Percentiles rank a stretch among this genome's conserved stretches.
These are phyloP conservation scores for Probaryconus sp. DNA, from an alignment of 1,140 invertebrate species.

Conservation along the genomic window DNA sequence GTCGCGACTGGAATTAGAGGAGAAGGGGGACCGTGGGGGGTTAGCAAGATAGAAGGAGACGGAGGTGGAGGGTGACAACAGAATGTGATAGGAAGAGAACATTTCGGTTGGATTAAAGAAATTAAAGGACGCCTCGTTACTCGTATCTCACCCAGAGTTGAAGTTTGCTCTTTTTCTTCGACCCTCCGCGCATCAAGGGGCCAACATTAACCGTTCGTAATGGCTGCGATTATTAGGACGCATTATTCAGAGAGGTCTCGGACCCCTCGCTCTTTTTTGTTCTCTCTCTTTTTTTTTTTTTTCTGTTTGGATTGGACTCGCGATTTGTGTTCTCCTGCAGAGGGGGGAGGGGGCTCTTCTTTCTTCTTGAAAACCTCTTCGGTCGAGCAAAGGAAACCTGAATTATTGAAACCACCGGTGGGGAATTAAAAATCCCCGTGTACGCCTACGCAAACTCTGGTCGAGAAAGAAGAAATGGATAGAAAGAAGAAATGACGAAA, in stretches of 20 bases:
- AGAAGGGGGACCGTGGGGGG: too few species aligned
- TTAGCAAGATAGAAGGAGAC: too few species aligned
- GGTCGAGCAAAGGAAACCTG: constrained; percentile 63
- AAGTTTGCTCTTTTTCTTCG: constrained; percentile 64
- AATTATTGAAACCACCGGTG: constrained; percentile 73
- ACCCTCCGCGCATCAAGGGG: constrained; percentile 41
- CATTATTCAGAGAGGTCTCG: constrained; percentile 71
- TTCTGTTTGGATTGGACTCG: constrained; percentile 48
- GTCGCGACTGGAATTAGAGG: constrained; percentile 1
- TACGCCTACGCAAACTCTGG: constrained; percentile 48
- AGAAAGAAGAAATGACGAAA: constrained; percentile 41
- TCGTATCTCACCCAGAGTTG: constrained; percentile 64
- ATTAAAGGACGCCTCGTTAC: constrained; percentile 76
- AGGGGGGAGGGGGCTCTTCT: too few species aligned
- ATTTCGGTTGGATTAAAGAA: constrained; percentile 74
- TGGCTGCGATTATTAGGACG: constrained; percentile 72
- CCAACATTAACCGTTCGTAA: constrained; percentile 69
- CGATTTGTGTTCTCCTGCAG: constrained; percentile 46
- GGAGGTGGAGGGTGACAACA: constrained; percentile 38
- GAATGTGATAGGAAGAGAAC: constrained; percentile 62
- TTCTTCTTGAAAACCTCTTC: constrained; percentile 27
- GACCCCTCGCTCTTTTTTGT: constrained; percentile 54
- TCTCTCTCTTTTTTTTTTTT: constrained; percentile 49
- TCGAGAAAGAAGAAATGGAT: constrained; percentile 25
- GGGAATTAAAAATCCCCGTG: constrained; percentile 76